Percentiles rank a stretch among this genome's conserved stretches.
phyloP scores from a whole-genome alignment of 2,888 invertebrate species.

The Thera obeliscata region DNA sequence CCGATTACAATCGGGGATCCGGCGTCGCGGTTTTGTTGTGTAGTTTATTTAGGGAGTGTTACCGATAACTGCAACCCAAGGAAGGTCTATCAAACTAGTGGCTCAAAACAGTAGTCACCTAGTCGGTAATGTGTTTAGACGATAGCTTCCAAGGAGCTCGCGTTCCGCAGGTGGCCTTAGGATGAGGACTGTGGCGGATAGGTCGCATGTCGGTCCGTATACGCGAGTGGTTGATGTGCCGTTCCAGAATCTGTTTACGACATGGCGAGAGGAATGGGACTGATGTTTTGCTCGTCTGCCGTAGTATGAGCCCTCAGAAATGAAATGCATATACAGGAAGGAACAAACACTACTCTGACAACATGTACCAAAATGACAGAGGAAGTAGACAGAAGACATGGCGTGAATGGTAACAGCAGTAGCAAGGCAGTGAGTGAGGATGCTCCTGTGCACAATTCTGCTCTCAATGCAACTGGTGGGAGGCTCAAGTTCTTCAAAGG shows the following conservation, averaged over 20 bases:
- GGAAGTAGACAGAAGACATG: slow-evolving; percentile 89
- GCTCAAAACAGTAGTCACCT: slow-evolving; percentile 73
- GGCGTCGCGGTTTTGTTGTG: slow-evolving; percentile 72
- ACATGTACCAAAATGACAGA: slow-evolving; percentile 87
- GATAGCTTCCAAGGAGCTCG: slow-evolving; percentile 73
- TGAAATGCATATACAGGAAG: slow-evolving; percentile 88
- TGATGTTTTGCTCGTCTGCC: slow-evolving; percentile 78
- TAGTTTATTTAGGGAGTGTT: slow-evolving; percentile 65
- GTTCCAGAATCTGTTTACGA: slow-evolving; percentile 66
- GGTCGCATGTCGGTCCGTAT: slow-evolving; percentile 69
- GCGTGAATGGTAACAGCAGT: slow-evolving; percentile 88
- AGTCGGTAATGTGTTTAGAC: slow-evolving; percentile 82
- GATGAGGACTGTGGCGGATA: slow-evolving; percentile 80
- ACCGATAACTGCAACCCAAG: slow-evolving; percentile 62
- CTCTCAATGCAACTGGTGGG: slow-evolving; percentile 86
- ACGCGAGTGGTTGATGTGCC: slow-evolving; percentile 68
- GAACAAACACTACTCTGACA: slow-evolving; percentile 88
- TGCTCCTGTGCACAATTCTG: slow-evolving; percentile 73
- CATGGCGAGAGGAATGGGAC: slow-evolving; percentile 78
- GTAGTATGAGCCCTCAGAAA: slow-evolving; percentile 83
- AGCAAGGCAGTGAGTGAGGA: slow-evolving; percentile 81
- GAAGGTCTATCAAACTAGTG: slow-evolving; percentile 59
- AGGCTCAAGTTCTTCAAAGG: slow-evolving; percentile 92
- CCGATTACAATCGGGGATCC: slow-evolving; percentile 77
- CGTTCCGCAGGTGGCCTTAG: slow-evolving; percentile 81